Evolutionary conservation across 1,140 invertebrate species (phyloP).

Genomic region (Akabosia matsudoensis): DNA sequence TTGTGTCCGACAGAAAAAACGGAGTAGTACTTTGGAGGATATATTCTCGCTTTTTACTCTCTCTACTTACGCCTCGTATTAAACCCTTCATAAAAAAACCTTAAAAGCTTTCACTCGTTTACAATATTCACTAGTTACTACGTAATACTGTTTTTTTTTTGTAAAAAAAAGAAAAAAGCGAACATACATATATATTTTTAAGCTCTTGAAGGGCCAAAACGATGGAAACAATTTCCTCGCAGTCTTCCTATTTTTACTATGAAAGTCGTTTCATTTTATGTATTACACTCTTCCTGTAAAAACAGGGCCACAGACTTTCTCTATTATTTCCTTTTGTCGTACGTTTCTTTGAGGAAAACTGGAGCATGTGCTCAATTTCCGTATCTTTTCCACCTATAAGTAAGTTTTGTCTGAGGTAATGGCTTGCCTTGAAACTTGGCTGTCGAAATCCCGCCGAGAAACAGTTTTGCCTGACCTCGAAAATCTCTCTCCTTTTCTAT

Average conservation of each 20-base stretch:
- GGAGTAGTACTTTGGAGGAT: too few species aligned
- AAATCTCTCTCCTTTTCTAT: slow-evolving; percentile 12
- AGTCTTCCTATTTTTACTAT: not conserved
- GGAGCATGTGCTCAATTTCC: slow-evolving; percentile 9
- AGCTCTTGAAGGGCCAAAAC: too few species aligned
- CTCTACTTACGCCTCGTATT: too few species aligned
- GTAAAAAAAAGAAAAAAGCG: too few species aligned
- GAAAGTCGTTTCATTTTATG: not conserved
- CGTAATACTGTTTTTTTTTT: slow-evolving; percentile 5
- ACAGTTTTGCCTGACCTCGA: slow-evolving; percentile 13
- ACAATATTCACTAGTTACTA: not conserved
- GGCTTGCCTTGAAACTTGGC: slow-evolving; percentile 30
- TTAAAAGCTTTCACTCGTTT: not conserved
- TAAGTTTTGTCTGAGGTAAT: slow-evolving; percentile 43
- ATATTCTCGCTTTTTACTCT: too few species aligned
- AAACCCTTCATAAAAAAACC: too few species aligned
- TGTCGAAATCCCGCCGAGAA: not conserved
- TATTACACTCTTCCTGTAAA: not conserved
- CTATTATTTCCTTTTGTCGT: not conserved
- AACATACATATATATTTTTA: too few species aligned
- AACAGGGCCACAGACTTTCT: not conserved
- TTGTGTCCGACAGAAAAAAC: too few species aligned
- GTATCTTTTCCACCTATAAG: not conserved
- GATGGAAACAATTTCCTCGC: not conserved
- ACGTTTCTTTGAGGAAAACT: not conserved